phyloP scores from a whole-genome alignment of 2,888 invertebrate genomes.

The Congeria kusceri region DNA sequence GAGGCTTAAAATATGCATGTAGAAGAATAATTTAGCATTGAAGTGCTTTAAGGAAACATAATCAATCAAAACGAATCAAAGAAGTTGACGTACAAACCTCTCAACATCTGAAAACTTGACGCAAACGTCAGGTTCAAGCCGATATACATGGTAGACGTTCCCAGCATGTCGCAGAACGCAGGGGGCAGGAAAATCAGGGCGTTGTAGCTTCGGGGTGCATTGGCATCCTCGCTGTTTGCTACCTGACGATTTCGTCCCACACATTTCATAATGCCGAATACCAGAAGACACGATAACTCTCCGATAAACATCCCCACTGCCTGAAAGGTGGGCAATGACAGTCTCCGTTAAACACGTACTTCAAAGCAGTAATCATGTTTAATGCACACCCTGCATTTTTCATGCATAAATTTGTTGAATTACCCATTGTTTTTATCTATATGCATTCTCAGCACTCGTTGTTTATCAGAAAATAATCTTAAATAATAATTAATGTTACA shows the following conservation, averaged over 20 bases:
- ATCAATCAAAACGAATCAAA: too few relatives aligned
- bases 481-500: too few relatives aligned
- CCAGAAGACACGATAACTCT: constrained; percentile 93
- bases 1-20: too few relatives aligned
- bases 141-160: constrained; percentile 95
- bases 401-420: background rate
- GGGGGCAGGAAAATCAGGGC: constrained; percentile 93
- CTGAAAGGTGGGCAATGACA: constrained; percentile 75
- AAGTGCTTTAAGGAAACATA: too few relatives aligned
- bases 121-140: constrained; percentile 96
- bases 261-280: constrained; percentile 89
- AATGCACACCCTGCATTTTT: too few relatives aligned
- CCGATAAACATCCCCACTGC: constrained; percentile 97
- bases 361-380: background rate
- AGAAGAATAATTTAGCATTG: too few relatives aligned
- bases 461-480: too few relatives aligned
- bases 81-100: constrained; percentile 88
- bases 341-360: too few relatives aligned
- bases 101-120: constrained; percentile 98
- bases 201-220: constrained; percentile 88
- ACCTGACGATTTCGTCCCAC: background rate
- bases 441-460: too few relatives aligned
- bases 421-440: background rate
- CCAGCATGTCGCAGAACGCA: constrained; percentile 95
- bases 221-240: constrained; percentile 27